These are phyloP conservation scores for Lottia gigantea DNA, from an alignment of 2,888 invertebrate genomes.

Conservation along the genomic window DNA sequence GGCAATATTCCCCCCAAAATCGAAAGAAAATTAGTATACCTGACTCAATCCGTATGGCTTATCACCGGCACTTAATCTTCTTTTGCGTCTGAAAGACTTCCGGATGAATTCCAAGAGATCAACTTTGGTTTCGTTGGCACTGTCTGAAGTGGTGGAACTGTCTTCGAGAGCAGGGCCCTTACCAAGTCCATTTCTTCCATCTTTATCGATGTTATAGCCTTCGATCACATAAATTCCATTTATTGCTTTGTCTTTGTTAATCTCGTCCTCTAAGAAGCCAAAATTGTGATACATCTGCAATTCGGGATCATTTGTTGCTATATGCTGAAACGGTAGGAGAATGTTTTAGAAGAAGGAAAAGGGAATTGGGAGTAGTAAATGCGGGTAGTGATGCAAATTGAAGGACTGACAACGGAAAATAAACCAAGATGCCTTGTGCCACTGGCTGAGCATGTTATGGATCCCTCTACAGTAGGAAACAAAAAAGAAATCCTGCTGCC, in stretches of 20 bases:
- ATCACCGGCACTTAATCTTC: not conserved
- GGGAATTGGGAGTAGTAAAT: no score
- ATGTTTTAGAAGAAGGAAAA: no score
- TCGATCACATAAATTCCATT: not conserved
- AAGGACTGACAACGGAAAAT: no score
- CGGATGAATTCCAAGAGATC: not conserved
- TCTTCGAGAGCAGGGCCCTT: not conserved
- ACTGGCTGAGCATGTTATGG: no score
- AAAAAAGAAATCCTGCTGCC: no score
- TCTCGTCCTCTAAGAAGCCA: not conserved
- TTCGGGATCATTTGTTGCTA: not conserved
- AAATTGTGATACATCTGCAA: conserved; percentile 4
- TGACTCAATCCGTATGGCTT: not conserved
- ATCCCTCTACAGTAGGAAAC: no score
- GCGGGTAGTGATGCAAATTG: no score
- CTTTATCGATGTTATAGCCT: not conserved
- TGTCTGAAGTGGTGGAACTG: not conserved
- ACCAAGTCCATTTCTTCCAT: not conserved
- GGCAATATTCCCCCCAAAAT: no score
- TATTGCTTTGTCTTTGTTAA: not conserved
- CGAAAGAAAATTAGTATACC: not conserved
- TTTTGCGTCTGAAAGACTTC: not conserved
- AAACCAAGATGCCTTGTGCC: no score
- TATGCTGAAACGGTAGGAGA: not conserved
- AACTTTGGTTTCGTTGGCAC: not conserved